phyloP scores from a whole-genome alignment of 2,888 invertebrate species.

The Notodonta ziczac region DNA sequence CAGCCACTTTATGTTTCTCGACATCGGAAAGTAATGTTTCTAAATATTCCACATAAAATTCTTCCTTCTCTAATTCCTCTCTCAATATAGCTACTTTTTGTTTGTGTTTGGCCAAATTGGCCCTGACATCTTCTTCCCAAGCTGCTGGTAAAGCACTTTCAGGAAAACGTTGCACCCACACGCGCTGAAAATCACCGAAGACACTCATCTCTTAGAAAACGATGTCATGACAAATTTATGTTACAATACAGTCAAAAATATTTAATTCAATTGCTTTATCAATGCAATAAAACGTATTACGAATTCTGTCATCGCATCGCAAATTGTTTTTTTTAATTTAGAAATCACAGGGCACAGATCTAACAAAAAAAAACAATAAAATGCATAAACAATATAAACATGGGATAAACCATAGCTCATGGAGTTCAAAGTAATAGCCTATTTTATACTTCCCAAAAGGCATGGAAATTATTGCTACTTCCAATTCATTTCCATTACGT shows the following conservation, averaged over 20 bases:
- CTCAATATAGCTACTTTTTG: slow-evolving; percentile 92
- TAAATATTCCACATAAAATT: slow-evolving; percentile 95
- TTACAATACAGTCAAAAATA: slow-evolving; percentile 58
- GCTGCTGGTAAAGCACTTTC: slow-evolving; percentile 95
- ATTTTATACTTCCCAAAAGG: no score
- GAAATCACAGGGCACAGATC: slow-evolving; percentile 10
- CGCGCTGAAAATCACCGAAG: slow-evolving; percentile 95
- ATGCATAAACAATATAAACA: slow-evolving; percentile 1
- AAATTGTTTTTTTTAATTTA: no score
- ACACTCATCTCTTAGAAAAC: slow-evolving; percentile 90
- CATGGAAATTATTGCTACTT: no score
- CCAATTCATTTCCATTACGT: no score
- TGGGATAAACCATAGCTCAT: no score
- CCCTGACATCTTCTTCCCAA: slow-evolving; percentile 96
- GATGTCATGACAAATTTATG: slow-evolving; percentile 82
- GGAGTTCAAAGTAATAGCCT: no score
- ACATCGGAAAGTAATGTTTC: slow-evolving; percentile 94
- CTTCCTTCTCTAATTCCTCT: slow-evolving; percentile 95
- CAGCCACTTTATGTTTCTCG: slow-evolving; percentile 89
- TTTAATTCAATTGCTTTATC: slow-evolving; percentile 40
- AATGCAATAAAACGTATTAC: slow-evolving; percentile 58
- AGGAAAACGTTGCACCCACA: slow-evolving; percentile 96
- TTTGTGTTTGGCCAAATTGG: slow-evolving; percentile 95
- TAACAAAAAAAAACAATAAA: slow-evolving; percentile 10
- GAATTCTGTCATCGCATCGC: slow-evolving; percentile 64